Conservation (phyloP, 2,113 vertebrate genomes). For the Paratilapia polleni region DNA sequence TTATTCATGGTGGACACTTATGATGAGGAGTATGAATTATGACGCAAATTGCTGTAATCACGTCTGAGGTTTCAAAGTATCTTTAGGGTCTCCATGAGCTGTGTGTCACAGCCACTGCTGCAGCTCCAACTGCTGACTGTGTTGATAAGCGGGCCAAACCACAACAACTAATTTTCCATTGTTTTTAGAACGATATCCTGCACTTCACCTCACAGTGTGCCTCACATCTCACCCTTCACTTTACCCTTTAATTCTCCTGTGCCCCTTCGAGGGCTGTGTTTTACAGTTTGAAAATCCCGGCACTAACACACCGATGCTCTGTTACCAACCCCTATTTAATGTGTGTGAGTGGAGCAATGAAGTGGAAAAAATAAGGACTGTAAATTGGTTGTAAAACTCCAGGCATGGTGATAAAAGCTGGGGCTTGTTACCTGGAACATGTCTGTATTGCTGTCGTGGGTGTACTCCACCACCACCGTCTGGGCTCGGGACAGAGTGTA, state of each 20-base stretch:
- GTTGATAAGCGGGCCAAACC: neutral
- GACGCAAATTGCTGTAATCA: neutral
- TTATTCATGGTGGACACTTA: neutral
- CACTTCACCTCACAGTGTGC: neutral
- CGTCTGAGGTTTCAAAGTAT: neutral
- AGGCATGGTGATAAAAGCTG: neutral
- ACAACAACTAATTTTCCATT: neutral
- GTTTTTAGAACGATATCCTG: neutral
- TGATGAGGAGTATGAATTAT: neutral
- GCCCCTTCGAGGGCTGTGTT: neutral
- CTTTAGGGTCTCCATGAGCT: neutral
- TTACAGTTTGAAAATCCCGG: neutral
- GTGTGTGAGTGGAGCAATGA: neutral
- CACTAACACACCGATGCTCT: neutral
- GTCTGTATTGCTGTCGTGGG: conserved; percentile 95
- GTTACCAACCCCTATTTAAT: neutral
- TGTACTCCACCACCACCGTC: conserved; percentile 99
- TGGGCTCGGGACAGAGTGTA: conserved; percentile 96
- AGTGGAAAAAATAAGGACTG: conserved; percentile 11
- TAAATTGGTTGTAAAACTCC: conserved; percentile 15
- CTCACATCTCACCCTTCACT: neutral
- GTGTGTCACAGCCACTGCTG: neutral
- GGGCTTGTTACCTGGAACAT: conserved; percentile 88
- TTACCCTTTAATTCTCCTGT: neutral
- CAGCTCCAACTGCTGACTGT: conserved; percentile 1